phyloP scores from a whole-genome alignment of 2,113 vertebrate species.

The Chaenogobius annularis region DNA sequence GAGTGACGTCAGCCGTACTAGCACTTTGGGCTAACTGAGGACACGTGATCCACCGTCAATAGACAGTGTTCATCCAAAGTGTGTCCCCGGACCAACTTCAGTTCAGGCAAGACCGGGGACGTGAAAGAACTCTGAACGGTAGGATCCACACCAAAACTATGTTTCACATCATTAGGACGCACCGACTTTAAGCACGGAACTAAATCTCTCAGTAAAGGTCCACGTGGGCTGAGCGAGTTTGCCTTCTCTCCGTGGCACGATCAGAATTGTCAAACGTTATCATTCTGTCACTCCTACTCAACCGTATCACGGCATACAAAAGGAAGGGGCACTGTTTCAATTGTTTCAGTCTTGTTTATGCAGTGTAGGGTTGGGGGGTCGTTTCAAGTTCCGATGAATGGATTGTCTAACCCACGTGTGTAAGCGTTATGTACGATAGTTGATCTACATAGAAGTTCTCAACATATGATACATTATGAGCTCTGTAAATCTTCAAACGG shows the following conservation, averaged over 20 bases:
- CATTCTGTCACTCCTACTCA: not conserved
- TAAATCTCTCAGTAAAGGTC: not conserved
- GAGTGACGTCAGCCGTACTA: not conserved
- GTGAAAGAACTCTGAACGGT: constrained; percentile 29
- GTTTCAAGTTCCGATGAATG: not conserved
- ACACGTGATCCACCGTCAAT: constrained; percentile 48
- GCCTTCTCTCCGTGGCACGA: not conserved
- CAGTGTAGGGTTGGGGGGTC: too few species aligned
- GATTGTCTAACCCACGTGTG: not conserved
- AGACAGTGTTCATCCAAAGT: constrained; percentile 9
- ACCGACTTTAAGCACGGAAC: not conserved
- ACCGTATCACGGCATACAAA: not conserved
- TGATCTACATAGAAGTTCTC: too few species aligned
- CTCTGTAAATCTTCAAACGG: too few species aligned
- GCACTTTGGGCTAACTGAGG: not conserved
- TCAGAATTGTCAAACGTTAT: not conserved
- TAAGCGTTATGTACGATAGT: not conserved
- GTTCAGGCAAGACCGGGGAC: not conserved
- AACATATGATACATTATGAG: too few species aligned
- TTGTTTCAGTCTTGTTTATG: too few species aligned
- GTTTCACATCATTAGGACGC: not conserved
- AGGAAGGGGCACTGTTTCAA: too few species aligned
- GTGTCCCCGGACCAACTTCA: not conserved
- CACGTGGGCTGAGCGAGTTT: constrained; percentile 8
- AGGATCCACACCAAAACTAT: not conserved